A percentile compares a stretch with the other conserved stretches of the same genome.
Conservation (phyloP, 2,113 vertebrate genomes). For the Serinus canaria region DNA sequence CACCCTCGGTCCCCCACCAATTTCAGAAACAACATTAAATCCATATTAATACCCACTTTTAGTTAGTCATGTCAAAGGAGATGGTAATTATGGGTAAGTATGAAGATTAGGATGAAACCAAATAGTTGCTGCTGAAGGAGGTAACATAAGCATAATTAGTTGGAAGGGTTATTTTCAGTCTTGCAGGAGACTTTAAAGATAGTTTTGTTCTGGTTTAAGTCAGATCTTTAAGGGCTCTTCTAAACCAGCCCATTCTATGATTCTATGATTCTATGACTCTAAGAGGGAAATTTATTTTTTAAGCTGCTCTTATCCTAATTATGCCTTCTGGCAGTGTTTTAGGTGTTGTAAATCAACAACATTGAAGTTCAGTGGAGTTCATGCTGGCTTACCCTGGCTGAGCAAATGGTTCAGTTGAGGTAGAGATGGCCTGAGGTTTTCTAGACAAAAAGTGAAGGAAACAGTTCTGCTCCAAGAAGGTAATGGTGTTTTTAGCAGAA, state of each 20-base stretch:
- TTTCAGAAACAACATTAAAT: conserved; percentile 27
- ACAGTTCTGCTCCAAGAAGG: not conserved
- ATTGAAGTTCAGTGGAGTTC: not conserved
- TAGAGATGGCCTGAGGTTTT: not conserved
- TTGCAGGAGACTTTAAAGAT: not conserved
- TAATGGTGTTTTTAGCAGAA: not conserved
- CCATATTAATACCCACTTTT: conserved; percentile 17
- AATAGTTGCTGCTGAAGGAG: conserved; percentile 17
- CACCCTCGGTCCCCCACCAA: not conserved
- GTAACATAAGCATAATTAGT: conserved; percentile 27
- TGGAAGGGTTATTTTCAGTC: not conserved
- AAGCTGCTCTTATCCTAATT: not conserved
- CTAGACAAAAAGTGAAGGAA: not conserved
- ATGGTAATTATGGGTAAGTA: conserved; percentile 45
- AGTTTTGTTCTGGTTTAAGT: not conserved
- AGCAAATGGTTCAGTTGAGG: not conserved
- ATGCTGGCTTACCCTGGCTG: not conserved
- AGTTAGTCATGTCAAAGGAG: conserved; percentile 23
- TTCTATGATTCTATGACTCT: not conserved
- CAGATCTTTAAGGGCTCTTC: not conserved
- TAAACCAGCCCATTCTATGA: not conserved
- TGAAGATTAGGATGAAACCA: conserved; percentile 15
- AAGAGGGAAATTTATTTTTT: not conserved
- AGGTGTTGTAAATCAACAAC: not conserved
- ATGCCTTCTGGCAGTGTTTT: not conserved